Evolutionary conservation across 2,113 vertebrate species (phyloP).

Genomic region (Aptenodytes forsteri): DNA sequence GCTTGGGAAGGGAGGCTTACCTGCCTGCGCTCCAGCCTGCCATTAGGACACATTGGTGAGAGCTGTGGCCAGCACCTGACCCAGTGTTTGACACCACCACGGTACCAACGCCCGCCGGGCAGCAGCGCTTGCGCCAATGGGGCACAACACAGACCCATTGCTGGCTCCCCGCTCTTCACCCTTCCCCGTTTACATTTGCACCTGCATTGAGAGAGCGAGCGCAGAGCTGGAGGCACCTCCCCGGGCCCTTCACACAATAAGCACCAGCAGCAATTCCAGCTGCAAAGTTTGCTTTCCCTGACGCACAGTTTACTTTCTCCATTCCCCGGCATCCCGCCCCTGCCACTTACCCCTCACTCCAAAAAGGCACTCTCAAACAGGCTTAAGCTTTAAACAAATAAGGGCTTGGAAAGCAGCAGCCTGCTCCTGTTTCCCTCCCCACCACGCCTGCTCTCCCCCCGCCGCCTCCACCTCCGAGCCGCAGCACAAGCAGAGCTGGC

Average conservation of each 20-base stretch:
- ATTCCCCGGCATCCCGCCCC: constrained; percentile 19
- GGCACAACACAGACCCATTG: background rate
- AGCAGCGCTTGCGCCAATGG: accelerated
- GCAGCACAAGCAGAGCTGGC: constrained; percentile 16
- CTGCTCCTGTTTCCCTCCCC: constrained; percentile 40
- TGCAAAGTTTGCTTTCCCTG: constrained; percentile 62
- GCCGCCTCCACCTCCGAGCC: background rate
- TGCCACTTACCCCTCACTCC: constrained; percentile 69
- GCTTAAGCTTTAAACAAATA: constrained; percentile 78
- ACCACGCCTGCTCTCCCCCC: background rate
- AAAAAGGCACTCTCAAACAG: constrained; percentile 68
- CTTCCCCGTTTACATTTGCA: background rate
- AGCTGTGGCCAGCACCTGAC: background rate
- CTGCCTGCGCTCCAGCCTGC: background rate
- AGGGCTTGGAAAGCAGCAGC: constrained; percentile 63
- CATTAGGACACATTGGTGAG: background rate
- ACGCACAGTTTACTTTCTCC: constrained; percentile 59
- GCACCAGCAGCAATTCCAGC: constrained; percentile 30
- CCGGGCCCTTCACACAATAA: background rate
- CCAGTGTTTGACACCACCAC: accelerated
- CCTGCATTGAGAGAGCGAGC: background rate
- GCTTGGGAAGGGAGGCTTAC: background rate
- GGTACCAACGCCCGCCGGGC: accelerated
- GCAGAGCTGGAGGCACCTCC: background rate
- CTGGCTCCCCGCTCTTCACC: background rate